Evolutionary conservation across 2,113 vertebrate genomes (phyloP), one percentile per base, ranked within the genome.

Genomic region (Grantiella picta): DNA sequence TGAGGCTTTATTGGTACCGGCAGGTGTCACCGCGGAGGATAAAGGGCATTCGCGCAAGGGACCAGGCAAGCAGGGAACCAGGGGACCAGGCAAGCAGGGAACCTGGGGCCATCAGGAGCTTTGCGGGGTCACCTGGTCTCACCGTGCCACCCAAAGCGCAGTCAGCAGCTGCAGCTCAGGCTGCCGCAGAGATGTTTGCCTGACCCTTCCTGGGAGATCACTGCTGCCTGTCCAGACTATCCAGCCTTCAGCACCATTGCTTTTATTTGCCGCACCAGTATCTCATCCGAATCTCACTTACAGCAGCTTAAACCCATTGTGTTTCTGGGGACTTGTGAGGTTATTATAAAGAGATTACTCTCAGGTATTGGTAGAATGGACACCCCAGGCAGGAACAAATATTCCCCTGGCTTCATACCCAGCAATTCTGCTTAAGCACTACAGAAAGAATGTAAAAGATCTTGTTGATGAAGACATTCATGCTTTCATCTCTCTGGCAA

Each of bases 1-100:
- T 0, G 8, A 63, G 28, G 35, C 3, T 57, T 12, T 16, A 4
- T 9, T 4, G 3, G 27, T 1, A 16, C 9, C 0, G 1, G 47
- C 3, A 4, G 38, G 12, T 2, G 2, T 35, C 82, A 49, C 56
- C 23, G 5, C 3, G 0, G 27, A 25, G 56, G 20, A 54, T 3
- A 22, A 65, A 42, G 40, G 15, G 17, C 70, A 6, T 22, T n/a
- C 0, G 9, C 38, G 13, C 28, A 11, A 53, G 33, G 75, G 7
- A 11, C 31, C 20, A 6, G 38, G 24, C 24, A 47, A 3, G 2
- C 2, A 3, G 76, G 56, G 35, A 12, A 53, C 31, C 1, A 2
- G 31, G 44, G 75, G 7, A 11, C 31, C 20, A 6, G 38, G 24
- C 24, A 47, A 3, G 2, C 2, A 3, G 76, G 56, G 35, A 12